Base-by-base conservation (phyloP, 2,888 invertebrate species). In the Xanthia togata region DNA sequence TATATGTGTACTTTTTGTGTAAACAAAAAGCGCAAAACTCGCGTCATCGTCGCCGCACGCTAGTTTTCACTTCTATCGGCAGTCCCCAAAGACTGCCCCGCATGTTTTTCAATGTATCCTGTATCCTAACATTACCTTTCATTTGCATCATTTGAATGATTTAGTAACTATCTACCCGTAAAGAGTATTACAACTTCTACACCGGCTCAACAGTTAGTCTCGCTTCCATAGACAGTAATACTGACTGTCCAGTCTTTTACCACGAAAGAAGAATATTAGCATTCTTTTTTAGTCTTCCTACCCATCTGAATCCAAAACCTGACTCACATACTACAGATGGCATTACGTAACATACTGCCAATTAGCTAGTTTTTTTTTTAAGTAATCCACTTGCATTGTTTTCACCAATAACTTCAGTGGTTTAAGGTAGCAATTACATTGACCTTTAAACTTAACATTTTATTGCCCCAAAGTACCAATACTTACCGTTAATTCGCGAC, bases 381-480 rank as follows among this genome's bases (percentile, higher is more conserved):
- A 65, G 44, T 31, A 31, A 67, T 67, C 23, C 38, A 63, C n/a
- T 38, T 41, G 9, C 65, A 59, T 38, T 68, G 68, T 68, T 53
- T 53, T 44, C 50, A 20, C 50, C 67, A 64, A 26, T 69, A 82
- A 68, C n/a, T 68, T 63, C 76, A 75, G 35, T 53, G 26, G 17
- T 69, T 59, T 82, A 75, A 76, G 65, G 60, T 69, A 57, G 20
- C 57, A 76, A 63, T 82, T 82, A 69, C 76, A 12, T n/a, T 57
- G 26, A 69, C 76, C 68, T 79, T 82, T 69, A 38, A 35, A 47
- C 44, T 68, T 26, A 53, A 76, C 63, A 50, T 75, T 59, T 78
- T 62, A 75, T 12, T 67, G 55, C 11, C 41, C 11, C 9, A 70
- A 73, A 73, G 68, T 79, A 70, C 12, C 38, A 8, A 20, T 79